A percentile compares a stretch with the other conserved stretches of the same genome.
These are phyloP conservation scores for Formica aserva DNA, from an alignment of 2,888 invertebrate genomes.

Conservation along the genomic window DNA sequence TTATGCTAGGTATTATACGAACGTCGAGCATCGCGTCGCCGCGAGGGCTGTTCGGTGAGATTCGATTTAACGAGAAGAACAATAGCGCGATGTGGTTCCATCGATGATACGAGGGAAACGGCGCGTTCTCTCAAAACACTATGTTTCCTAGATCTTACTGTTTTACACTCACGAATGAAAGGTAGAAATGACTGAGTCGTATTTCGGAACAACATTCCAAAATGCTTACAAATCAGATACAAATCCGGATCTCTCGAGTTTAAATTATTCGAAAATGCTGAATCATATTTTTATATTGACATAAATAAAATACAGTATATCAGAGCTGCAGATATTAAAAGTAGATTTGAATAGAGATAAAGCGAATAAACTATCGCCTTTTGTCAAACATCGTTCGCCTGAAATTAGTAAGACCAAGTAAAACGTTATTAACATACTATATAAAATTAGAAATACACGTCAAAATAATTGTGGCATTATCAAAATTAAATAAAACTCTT, in stretches of 20 bases:
- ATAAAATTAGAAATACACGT: background rate
- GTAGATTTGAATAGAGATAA: background rate
- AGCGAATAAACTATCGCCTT: constrained; percentile 7
- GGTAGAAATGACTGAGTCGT: background rate
- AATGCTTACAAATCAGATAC: constrained; percentile 14
- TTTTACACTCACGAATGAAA: background rate
- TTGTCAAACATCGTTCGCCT: background rate
- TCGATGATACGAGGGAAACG: background rate
- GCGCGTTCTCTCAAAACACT: too few species aligned
- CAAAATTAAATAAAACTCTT: background rate
- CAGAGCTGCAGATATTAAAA: background rate
- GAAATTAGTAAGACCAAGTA: background rate
- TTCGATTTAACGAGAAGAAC: constrained; percentile 29
- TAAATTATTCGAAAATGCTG: background rate
- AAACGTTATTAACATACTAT: background rate
- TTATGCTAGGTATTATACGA: background rate
- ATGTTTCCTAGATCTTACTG: background rate
- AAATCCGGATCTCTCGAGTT: constrained; percentile 14
- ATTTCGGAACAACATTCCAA: constrained; percentile 19
- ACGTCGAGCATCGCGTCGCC: background rate
- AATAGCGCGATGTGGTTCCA: constrained; percentile 15
- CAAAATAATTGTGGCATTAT: background rate
- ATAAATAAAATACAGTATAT: constrained; percentile 5
- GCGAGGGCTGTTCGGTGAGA: constrained; percentile 7
- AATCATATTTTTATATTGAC: constrained; percentile 8